phyloP scores from a whole-genome alignment of 2,888 invertebrate species.

The Dasypogon diadema region DNA sequence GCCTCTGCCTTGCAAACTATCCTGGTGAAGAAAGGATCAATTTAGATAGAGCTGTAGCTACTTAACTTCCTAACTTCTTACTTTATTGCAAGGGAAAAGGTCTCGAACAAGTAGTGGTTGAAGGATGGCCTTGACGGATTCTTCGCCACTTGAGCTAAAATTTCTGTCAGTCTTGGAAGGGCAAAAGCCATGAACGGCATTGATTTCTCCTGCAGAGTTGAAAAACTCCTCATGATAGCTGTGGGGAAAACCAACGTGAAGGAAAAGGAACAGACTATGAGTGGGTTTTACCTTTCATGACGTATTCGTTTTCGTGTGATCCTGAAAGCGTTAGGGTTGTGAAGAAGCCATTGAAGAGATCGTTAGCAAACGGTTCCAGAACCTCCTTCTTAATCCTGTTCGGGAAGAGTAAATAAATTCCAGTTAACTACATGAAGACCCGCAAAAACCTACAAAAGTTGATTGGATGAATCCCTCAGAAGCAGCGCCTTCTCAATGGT shows the following conservation, averaged over 20 bases:
- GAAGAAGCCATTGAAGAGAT: slow-evolving; percentile 83
- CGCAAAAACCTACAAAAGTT: slow-evolving; percentile 72
- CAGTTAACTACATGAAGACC: no score
- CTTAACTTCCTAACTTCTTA: slow-evolving; percentile 69
- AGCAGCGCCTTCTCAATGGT: slow-evolving; percentile 89
- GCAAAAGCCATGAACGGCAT: slow-evolving; percentile 85
- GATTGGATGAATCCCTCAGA: slow-evolving; percentile 75
- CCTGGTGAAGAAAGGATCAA: no score
- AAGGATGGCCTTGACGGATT: slow-evolving; percentile 98
- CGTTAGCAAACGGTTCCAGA: slow-evolving; percentile 76
- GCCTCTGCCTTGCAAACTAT: slow-evolving; percentile 88
- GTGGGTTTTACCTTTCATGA: slow-evolving; percentile 80
- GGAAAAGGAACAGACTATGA: slow-evolving; percentile 47
- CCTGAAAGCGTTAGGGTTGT: slow-evolving; percentile 77
- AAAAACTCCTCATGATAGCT: slow-evolving; percentile 91
- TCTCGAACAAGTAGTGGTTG: slow-evolving; percentile 98
- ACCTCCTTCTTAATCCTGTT: slow-evolving; percentile 73
- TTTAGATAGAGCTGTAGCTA: not conserved
- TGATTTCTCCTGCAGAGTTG: slow-evolving; percentile 82
- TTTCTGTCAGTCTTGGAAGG: slow-evolving; percentile 86
- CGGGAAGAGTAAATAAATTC: no score
- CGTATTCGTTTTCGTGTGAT: slow-evolving; percentile 94
- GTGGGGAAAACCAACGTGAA: slow-evolving; percentile 64
- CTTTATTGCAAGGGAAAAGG: slow-evolving; percentile 89
- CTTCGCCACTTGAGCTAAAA: slow-evolving; percentile 85